Base-by-base conservation (phyloP, 2,888 invertebrate genomes). In the Ectropis crepuscularia region DNA sequence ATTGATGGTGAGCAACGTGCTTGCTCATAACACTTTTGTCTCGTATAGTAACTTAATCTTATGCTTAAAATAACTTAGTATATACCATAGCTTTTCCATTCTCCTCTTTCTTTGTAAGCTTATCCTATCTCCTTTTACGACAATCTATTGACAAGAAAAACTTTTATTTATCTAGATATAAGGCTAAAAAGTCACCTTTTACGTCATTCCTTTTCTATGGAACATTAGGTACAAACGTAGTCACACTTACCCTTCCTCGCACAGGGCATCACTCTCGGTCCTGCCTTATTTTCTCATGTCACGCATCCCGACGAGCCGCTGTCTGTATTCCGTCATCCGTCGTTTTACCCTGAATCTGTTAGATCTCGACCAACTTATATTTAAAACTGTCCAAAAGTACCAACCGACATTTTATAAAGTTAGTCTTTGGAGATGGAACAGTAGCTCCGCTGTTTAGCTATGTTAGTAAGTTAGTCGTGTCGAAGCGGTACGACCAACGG, bases 281-380 rank as follows among this genome's bases (percentile, higher is more conserved):
- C 53, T 10, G 38, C 38, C 43, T 43, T 57, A 62, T 68, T 60
- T 53, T 50, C 59, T 59, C 60, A 11, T 54, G 65, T 65, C 68
- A 62, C 60, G 67, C 64, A 41, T 62, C 59, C 54, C 49, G 61
- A 47, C 45, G 37, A 38, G 59, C 36, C 61, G 57, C 57, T 62
- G 62, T 60, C 62, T 37, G 46, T 64, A 51, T 59, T 12, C 61
- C 42, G 61, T 61, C 63, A 63, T 41, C 54, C 42, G 16, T 46
- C 59, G 28, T 11, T 59, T 43, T 28, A 45, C 46, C 41, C 45
- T 28, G 39, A 59, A 59, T 59, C 28, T 39, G 51, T 51, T 51
- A 59, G 47, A 59, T 59, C 12, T 39, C 28, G 16, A 10, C 28
- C 10, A 51, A 41, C 10, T 41, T 51, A 51, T 41, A 4, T 51